Conservation (phyloP, 2,113 vertebrate genomes). For the Monarcha castaneiventris region DNA sequence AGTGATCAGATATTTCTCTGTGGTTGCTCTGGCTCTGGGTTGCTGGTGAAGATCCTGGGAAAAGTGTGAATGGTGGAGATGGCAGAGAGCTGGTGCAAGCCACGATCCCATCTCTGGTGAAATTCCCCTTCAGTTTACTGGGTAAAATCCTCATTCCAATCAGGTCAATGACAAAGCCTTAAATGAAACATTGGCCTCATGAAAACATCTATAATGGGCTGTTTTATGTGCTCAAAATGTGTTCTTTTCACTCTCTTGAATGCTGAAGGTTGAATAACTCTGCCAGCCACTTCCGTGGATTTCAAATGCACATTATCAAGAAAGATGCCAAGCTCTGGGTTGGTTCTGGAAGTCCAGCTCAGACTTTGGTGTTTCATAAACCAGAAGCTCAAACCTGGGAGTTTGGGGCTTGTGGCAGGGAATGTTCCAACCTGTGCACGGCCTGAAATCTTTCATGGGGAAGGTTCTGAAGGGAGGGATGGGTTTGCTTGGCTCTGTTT, state of each 20-base stretch:
- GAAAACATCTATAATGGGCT: background rate
- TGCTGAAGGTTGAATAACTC: background rate
- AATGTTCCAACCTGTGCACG: background rate
- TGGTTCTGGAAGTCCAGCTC: background rate
- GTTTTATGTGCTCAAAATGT: background rate
- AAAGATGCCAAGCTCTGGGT: background rate
- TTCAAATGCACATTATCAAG: background rate
- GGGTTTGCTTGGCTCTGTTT: background rate
- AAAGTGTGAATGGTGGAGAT: background rate
- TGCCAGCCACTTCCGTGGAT: background rate
- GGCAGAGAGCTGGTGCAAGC: background rate
- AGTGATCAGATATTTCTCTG: background rate
- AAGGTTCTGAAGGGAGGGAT: background rate
- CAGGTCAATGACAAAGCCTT: background rate
- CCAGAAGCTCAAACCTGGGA: background rate
- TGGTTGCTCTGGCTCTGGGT: background rate
- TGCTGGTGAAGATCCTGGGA: background rate
- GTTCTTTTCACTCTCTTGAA: background rate
- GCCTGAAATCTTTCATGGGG: background rate
- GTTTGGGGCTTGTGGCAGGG: accelerated
- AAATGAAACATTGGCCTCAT: background rate
- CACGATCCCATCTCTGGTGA: background rate
- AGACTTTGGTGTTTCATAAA: background rate
- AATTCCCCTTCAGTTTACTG: background rate
- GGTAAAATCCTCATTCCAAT: background rate